Conservation (phyloP, 30 jellyfish, hydroid and myxozoan genomes). For the Pelagia noctiluca region DNA sequence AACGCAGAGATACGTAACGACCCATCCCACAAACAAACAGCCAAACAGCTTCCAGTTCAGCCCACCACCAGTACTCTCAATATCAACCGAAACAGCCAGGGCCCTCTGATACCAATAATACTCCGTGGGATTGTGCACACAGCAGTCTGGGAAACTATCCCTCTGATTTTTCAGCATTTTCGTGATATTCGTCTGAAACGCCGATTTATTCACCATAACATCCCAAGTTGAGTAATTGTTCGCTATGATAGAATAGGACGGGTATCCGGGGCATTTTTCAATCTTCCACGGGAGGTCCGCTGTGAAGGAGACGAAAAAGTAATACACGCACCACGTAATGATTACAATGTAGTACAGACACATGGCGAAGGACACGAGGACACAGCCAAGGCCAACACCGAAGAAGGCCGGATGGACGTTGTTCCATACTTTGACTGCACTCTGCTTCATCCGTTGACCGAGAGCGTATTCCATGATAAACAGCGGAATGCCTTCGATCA, state of each 20-base stretch:
- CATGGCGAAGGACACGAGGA: slow-evolving; percentile 96
- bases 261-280: slow-evolving; percentile 68
- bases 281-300: slow-evolving; percentile 88
- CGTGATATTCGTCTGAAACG: slow-evolving; percentile 36
- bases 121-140: slow-evolving; percentile 89
- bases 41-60: slow-evolving; percentile 88
- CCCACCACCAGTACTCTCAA: slow-evolving; percentile 71
- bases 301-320: slow-evolving; percentile 90
- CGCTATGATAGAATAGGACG: slow-evolving; percentile 34
- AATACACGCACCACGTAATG: slow-evolving; percentile 95
- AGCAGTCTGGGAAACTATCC: slow-evolving; percentile 76
- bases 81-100: slow-evolving; percentile 55
- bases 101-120: slow-evolving; percentile 87
- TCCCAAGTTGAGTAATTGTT: slow-evolving; percentile 51
- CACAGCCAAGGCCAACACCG: slow-evolving; percentile 94
- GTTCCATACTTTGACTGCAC: slow-evolving; percentile 92
- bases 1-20: slow-evolving; percentile 84
- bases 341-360: slow-evolving; percentile 91
- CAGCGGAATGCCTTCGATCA: slow-evolving; percentile 88
- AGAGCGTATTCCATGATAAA: slow-evolving; percentile 92
- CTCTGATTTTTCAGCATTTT: slow-evolving; percentile 14
- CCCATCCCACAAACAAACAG: slow-evolving; percentile 89
- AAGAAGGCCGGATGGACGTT: slow-evolving; percentile 94
- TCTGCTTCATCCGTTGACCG: slow-evolving; percentile 96
- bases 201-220: not conserved